Conservation (phyloP, 2,888 invertebrate species). For the Campaea margaritaria region DNA sequence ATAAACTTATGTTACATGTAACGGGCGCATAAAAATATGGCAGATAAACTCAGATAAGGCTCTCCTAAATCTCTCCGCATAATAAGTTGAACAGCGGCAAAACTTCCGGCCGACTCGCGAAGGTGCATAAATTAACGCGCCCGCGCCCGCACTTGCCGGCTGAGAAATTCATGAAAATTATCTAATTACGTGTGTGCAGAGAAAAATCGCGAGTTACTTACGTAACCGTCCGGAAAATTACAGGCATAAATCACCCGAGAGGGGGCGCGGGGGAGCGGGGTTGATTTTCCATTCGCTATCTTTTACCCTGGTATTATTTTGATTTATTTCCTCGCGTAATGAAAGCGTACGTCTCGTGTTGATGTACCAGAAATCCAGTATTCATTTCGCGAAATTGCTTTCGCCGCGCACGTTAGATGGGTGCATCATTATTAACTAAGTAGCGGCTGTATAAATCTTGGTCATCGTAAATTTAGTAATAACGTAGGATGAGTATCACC, state of each 20-base stretch:
- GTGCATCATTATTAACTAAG: constrained; percentile 64
- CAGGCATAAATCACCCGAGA: constrained; percentile 76
- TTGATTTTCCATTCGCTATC: constrained; percentile 84
- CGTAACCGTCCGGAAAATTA: constrained; percentile 83
- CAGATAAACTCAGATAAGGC: constrained; percentile 9
- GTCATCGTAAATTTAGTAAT: constrained; percentile 65
- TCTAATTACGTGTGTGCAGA: constrained; percentile 83
- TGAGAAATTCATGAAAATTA: constrained; percentile 75
- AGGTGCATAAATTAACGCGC: constrained; percentile 50
- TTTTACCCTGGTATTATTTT: constrained; percentile 82
- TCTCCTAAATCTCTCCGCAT: constrained; percentile 22
- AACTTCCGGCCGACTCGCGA: constrained; percentile 30
- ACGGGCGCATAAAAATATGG: background rate
- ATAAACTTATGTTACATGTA: constrained; percentile 14
- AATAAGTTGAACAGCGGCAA: constrained; percentile 16
- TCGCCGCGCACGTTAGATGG: constrained; percentile 49
- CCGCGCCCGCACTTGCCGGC: constrained; percentile 43
- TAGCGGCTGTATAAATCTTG: constrained; percentile 56
- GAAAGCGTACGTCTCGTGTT: constrained; percentile 80
- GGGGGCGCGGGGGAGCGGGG: constrained; percentile 57
- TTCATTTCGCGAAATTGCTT: constrained; percentile 66
- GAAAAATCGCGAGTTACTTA: constrained; percentile 83
- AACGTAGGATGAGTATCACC: constrained; percentile 67
- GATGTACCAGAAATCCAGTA: constrained; percentile 73
- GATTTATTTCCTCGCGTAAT: constrained; percentile 82